Evolutionary conservation across 2,113 vertebrate species (phyloP), one percentile per base, ranked within the genome.

Genomic region (Ursus arctos): DNA sequence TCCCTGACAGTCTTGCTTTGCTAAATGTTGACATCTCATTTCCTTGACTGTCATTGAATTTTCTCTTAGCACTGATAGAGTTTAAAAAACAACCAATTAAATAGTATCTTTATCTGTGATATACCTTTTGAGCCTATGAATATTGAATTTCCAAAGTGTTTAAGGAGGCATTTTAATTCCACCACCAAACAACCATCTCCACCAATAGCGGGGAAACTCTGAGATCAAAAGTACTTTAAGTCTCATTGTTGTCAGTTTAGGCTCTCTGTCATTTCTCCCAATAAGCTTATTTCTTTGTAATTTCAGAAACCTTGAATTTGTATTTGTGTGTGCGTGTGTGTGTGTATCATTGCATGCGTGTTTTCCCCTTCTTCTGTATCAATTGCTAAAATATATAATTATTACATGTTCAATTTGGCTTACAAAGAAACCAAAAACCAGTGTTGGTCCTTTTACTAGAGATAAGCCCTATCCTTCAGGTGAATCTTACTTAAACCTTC

Each of bases 101-200:
- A 12, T 43, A 91, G 14, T 16, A 69, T 79, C 16, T 67, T 80
- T 87, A 71, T 51, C 59, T 79, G 28, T 28, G 22, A 40, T 76
- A n/a, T 76, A 10, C 36, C 57, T 87, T 90, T 69, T 63, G 4
- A 84, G 91, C 1, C 53, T 33, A 13, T 81, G 7, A 21, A 63
- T 84, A 83, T 95, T 96, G 88, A 18, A 91, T 33, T 90, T 74
- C 33, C 51, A 81, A 88, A 88, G 1, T 33, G 4, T 80, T 72
- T 83, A 33, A 72, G n/a, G 81, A 43, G 9, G 40, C 49, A 79
- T 57, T 85, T 65, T 88, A 1, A 43, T 36, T 92, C 3, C 21
- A 4, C 21, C 28, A n/a, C 19, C 24, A 59, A 86, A 57, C 28
- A 53, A 6, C 4, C 26, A 19, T 80, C 3, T n/a, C 9, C 76